These are phyloP conservation scores for Alentia gelatinosa DNA, from an alignment of 2,888 invertebrate species.

Conservation along the genomic window DNA sequence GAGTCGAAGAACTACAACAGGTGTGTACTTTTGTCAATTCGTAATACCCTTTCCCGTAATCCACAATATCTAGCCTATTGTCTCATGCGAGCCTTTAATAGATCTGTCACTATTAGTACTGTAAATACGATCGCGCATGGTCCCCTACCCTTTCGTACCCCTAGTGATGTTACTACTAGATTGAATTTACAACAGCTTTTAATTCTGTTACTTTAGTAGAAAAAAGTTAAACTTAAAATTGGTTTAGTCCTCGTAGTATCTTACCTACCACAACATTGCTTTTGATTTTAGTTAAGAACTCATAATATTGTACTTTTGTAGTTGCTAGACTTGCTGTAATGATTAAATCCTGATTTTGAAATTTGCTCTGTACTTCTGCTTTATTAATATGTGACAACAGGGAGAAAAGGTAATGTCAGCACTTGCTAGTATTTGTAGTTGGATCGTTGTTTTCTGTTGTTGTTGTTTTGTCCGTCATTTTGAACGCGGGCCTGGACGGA, in stretches of 20 bases:
- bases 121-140: not conserved
- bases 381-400: slow-evolving; percentile 34
- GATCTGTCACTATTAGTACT: too few relatives aligned
- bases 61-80: not conserved
- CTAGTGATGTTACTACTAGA: too few relatives aligned
- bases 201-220: too few relatives aligned
- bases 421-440: slow-evolving; percentile 37
- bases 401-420: slow-evolving; percentile 50
- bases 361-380: slow-evolving; percentile 28
- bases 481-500: not conserved
- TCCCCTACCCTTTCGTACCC: too few relatives aligned
- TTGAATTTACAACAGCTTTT: too few relatives aligned
- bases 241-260: not conserved
- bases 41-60: not conserved
- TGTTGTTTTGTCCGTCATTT: not conserved
- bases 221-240: too few relatives aligned
- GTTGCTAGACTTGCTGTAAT: slow-evolving; percentile 13
- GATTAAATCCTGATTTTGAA: slow-evolving; percentile 25
- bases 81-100: too few relatives aligned
- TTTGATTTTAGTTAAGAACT: slow-evolving; percentile 9
- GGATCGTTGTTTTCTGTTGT: not conserved
- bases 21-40: not conserved
- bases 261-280: not conserved
- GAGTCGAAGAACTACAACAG: slow-evolving; percentile 47
- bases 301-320: not conserved